Base-by-base conservation (phyloP, 2,113 vertebrate genomes). In the Casuarius casuarius region DNA sequence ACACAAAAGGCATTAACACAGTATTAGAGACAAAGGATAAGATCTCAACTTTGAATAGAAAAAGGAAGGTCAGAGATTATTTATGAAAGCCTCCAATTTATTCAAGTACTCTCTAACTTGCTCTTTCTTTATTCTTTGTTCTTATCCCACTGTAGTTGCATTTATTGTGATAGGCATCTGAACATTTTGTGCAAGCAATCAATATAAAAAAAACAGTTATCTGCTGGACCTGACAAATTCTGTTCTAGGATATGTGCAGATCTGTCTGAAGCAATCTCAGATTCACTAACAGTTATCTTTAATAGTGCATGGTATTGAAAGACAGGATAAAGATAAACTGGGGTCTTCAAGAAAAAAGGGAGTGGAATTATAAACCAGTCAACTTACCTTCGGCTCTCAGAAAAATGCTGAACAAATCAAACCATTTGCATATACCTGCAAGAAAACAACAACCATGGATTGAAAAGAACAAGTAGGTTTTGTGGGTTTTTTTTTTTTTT, bases 21-120 rank as follows among this genome's bases (percentile, higher is more conserved):
- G 22, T 59, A 84, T 89, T 89, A 76, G 52, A 90, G 38, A 68
- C n/a, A 94, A 83, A 83, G 25, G 23, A 88, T 61, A 76, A 95
- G 31, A 65, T 90, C 48, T 90, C 31, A 79, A 61, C 16, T 86
- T 72, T 38, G 18, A 56, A 63, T 26, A 78, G 28, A 66, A 93
- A 79, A 94, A 74, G 18, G 84, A 91, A 82, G 75, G 56, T 82
- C 70, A 92, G 77, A 62, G 17, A 58, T 79, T 88, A 59, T 62
- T 84, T 85, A 51, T 35, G 35, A 75, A 93, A 87, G 11, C 29
- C 18, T 68, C n/a, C 19, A n/a, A 65, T 93, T 81, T 87, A 82
- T 21, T 15, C 68, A 75, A 76, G 21, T 56, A 80, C 4, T 51
- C 8, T 79, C 29, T 72, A 83, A 83, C 38, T 89, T 81, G 29